Conservation (phyloP, 2,113 vertebrate genomes). For the Bos indicus region DNA sequence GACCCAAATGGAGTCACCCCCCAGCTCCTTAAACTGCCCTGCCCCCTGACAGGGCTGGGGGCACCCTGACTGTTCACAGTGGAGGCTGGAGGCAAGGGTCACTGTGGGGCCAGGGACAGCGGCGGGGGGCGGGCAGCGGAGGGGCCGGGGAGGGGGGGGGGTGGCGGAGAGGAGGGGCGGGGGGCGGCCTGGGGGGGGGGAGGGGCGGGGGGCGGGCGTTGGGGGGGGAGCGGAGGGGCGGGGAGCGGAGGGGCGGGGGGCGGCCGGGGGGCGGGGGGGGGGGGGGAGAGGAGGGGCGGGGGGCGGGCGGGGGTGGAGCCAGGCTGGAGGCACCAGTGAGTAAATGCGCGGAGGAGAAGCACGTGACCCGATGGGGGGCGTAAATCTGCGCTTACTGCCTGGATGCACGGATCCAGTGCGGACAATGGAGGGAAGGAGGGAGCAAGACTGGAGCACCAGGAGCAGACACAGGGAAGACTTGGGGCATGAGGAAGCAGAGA, state of each 20-base stretch:
- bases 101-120: rapidly evolving
- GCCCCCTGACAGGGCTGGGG: neutral
- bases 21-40: neutral
- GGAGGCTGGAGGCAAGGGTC: neutral
- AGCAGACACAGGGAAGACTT: neutral
- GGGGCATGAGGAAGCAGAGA: neutral
- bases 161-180: too few species aligned
- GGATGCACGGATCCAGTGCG: rapidly evolving
- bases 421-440: neutral
- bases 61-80: neutral
- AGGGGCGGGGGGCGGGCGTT: too few species aligned
- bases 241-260: too few species aligned
- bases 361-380: rapidly evolving
- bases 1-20: neutral
- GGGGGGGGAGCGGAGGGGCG: too few species aligned
- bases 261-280: too few species aligned
- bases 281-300: too few species aligned
- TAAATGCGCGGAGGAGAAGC: rapidly evolving
- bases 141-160: too few species aligned
- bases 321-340: neutral
- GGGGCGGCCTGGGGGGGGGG: too few species aligned
- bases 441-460: neutral
- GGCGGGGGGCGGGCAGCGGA: neutral
- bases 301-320: too few species aligned
- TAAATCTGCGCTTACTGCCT: rapidly evolving